phyloP scores from a whole-genome alignment of 1,140 invertebrate species.

The Drosophila pallidifrons region DNA sequence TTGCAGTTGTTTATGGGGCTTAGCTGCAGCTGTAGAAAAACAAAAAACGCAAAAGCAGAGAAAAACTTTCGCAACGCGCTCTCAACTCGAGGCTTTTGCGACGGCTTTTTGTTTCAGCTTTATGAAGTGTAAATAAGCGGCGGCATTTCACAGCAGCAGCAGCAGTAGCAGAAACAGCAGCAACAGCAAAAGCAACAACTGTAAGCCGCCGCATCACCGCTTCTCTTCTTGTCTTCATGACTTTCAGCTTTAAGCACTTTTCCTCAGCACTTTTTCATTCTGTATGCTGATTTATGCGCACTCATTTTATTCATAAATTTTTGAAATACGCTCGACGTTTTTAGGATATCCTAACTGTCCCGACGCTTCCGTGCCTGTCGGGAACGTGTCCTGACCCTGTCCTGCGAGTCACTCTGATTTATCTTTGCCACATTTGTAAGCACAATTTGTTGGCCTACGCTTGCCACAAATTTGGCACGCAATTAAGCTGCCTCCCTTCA shows the following conservation, averaged over 20 bases:
- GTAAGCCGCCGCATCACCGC: background rate
- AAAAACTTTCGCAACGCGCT: conserved; percentile 7
- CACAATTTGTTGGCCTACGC: conserved; percentile 64
- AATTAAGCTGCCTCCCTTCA: conserved; percentile 55
- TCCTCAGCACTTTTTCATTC: conserved; percentile 60
- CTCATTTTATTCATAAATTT: conserved; percentile 83
- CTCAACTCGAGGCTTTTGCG: conserved; percentile 30
- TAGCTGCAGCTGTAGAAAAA: conserved; percentile 50
- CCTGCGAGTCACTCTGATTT: conserved; percentile 53
- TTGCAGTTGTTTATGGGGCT: conserved; percentile 56
- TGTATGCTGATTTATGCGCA: conserved; percentile 72
- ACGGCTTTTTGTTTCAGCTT: conserved; percentile 54
- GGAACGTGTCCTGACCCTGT: background rate
- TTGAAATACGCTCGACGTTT: conserved; percentile 63
- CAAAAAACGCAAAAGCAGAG: background rate
- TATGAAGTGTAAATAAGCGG: conserved; percentile 81
- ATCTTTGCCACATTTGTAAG: conserved; percentile 75
- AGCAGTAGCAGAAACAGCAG: conserved; percentile 6
- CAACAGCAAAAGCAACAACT: background rate
- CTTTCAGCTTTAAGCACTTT: conserved; percentile 34
- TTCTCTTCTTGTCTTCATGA: conserved; percentile 16
- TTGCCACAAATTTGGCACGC: conserved; percentile 76
- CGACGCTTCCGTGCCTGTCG: conserved; percentile 7
- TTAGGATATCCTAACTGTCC: conserved; percentile 22
- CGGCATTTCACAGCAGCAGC: conserved; percentile 75